These are phyloP conservation scores for Panthera tigris DNA, from an alignment of 2,113 vertebrate species.

Conservation along the genomic window DNA sequence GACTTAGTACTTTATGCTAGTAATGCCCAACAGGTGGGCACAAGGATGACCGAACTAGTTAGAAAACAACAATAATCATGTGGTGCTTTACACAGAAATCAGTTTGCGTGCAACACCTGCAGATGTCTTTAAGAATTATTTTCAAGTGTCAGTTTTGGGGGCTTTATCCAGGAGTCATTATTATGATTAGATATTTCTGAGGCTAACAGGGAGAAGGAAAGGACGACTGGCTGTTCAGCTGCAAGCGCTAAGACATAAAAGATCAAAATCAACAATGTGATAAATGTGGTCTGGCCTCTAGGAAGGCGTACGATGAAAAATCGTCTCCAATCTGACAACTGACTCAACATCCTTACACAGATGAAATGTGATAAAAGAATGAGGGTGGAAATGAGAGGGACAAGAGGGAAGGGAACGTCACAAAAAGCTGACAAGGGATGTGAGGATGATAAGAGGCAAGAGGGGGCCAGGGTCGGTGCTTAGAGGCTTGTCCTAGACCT, in stretches of 20 bases:
- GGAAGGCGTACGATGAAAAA: not conserved
- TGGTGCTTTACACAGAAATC: not conserved
- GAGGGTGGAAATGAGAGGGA: not conserved
- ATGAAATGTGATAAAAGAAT: not conserved
- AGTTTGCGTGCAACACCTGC: not conserved
- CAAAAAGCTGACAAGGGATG: not conserved
- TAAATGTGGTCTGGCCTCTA: constrained; percentile 72
- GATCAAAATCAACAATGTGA: constrained; percentile 74
- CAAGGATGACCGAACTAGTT: not conserved
- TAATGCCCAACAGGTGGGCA: not conserved
- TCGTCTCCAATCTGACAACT: not conserved
- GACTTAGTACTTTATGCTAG: constrained; percentile 42
- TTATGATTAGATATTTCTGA: not conserved
- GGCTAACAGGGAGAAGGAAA: not conserved
- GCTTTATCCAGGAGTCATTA: not conserved
- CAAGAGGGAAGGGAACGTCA: not conserved
- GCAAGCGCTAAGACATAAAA: not conserved
- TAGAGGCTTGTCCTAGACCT: not conserved
- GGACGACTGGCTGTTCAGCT: not conserved
- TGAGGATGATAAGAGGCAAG: not conserved
- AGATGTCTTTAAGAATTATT: not conserved
- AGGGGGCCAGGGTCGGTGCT: not conserved
- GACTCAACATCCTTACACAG: not conserved
- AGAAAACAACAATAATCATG: not conserved
- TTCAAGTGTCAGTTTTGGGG: not conserved